Conservation (phyloP, 2,888 invertebrate species). For the Allophyes oxyacanthae region DNA sequence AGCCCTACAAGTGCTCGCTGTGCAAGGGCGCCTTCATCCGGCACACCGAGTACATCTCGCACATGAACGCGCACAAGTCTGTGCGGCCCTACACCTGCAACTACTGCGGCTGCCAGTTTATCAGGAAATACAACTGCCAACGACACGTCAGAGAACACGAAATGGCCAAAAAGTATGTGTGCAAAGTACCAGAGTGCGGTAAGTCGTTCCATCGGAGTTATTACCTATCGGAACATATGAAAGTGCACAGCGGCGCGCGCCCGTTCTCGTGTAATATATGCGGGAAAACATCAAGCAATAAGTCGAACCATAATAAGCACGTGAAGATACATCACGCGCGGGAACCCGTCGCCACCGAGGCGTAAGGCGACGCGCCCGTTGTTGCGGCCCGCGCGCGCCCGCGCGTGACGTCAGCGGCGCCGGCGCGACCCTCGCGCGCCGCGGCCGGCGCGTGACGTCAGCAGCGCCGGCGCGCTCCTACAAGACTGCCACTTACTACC, state of each 20-base stretch:
- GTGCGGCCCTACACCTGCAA: slow-evolving; percentile 96
- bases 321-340: slow-evolving; percentile 96
- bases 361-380: slow-evolving; percentile 77
- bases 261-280: slow-evolving; percentile 96
- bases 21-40: slow-evolving; percentile 96
- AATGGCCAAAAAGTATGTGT: slow-evolving; percentile 93
- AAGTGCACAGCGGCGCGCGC: slow-evolving; percentile 94
- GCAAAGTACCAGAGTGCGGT: slow-evolving; percentile 92
- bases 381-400: no score
- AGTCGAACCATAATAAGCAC: slow-evolving; percentile 97
- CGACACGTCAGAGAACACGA: slow-evolving; percentile 95
- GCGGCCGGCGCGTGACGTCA: not conserved
- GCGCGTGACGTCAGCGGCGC: slow-evolving; percentile 6
- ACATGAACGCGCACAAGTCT: slow-evolving; percentile 95
- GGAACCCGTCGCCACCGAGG: slow-evolving; percentile 95
- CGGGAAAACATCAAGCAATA: slow-evolving; percentile 96
- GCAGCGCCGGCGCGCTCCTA: slow-evolving; percentile 3
- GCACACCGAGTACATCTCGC: slow-evolving; percentile 94
- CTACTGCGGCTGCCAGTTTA: slow-evolving; percentile 96
- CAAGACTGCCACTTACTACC: not conserved
- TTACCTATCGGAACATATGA: slow-evolving; percentile 96
- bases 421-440: not conserved
- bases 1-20: slow-evolving; percentile 95
- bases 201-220: slow-evolving; percentile 96
- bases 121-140: slow-evolving; percentile 96